Evolutionary conservation across 2,113 vertebrate species (phyloP), one percentile per base, ranked within the genome.

Genomic region (Notothenia rossii): DNA sequence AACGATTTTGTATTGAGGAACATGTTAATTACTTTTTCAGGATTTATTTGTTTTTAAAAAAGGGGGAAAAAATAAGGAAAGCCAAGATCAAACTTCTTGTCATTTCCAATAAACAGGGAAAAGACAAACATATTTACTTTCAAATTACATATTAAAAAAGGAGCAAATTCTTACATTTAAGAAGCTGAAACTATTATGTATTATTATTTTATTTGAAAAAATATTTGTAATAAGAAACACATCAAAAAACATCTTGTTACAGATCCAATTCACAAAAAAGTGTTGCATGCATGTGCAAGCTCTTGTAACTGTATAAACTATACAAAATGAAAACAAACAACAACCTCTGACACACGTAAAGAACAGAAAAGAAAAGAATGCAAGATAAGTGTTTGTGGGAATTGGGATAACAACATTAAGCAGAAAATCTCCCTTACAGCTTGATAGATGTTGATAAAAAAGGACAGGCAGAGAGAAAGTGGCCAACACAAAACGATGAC

Each of bases 401-500:
- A 61, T 48, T 13, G 56, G 17, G 25, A 7, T 7, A 55, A 78
- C 17, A 54, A 53, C 18, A 68, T 53, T 54, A 64, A 59, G 46
- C 46, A 63, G 33, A 68, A 71, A 72, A 63, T 18, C 50, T 48
- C 33, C 56, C 49, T 49, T 8, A 25, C 14, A 0, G 4, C 7
- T 4, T 48, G 75, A 80, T 11, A 29, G 67, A 79, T 66, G 66
- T 53, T 72, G 84, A 50, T 54, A 84, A 77, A 77, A 63, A 81
- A 33, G 72, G 75, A 79, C 66, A 75, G 29, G 73, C 40, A 76
- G 67, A 61, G 56, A 79, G 62, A 87, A 79, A 83, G 77, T 17
- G 76, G 64, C 62, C 72, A 84, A 75, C 25, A 66, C 50, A 67
- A 70, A 83, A 88, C 74, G 48, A 83, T 86, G 88, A 86, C 84